phyloP scores from a whole-genome alignment of 2,113 vertebrate genomes.

The Cyphomyrus plagiostoma region DNA sequence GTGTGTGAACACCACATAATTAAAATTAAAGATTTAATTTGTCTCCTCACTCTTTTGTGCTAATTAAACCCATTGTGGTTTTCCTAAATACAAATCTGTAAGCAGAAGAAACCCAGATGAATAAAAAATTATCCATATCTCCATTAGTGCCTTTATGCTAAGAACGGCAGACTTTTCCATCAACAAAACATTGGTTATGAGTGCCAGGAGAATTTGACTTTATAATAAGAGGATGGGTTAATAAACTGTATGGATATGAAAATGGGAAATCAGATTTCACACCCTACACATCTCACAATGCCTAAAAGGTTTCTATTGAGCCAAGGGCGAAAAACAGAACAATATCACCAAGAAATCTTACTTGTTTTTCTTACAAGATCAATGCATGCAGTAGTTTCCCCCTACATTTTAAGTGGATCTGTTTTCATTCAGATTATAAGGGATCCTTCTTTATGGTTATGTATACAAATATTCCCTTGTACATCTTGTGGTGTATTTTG shows the following conservation, averaged over 20 bases:
- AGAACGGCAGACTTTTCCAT: not conserved
- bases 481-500: too few species aligned
- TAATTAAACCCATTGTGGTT: slow-evolving; percentile 5
- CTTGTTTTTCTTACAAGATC: not conserved
- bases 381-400: not conserved
- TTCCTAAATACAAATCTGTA: not conserved
- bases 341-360: not conserved
- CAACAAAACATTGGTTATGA: not conserved
- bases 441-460: not conserved
- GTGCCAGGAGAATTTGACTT: not conserved
- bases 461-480: too few species aligned
- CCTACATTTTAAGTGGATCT: not conserved
- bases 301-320: not conserved
- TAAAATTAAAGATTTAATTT: not conserved
- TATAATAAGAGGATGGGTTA: not conserved
- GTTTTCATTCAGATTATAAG: not conserved
- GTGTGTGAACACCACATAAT: not conserved
- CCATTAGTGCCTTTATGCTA: not conserved
- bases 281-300: not conserved
- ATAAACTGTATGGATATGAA: not conserved
- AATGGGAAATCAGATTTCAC: not conserved
- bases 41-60: not conserved
- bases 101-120: slow-evolving; percentile 2
- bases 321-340: not conserved
- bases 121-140: slow-evolving; percentile 7